phyloP scores from a whole-genome alignment of 1,140 invertebrate genomes.

The Drosophila quadrilineata region DNA sequence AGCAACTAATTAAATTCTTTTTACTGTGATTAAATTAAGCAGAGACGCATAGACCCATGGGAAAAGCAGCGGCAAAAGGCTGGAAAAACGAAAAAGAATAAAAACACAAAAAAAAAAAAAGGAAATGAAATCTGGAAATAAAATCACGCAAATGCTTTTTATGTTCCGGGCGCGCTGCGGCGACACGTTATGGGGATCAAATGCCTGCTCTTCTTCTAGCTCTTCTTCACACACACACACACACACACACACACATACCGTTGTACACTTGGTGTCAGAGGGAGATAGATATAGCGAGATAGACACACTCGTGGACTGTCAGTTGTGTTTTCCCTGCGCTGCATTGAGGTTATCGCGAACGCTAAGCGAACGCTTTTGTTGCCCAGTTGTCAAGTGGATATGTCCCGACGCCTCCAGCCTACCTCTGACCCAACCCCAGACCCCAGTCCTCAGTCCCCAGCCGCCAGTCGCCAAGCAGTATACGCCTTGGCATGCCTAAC shows the following conservation, averaged over 20 bases:
- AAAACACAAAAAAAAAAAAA: too few species aligned
- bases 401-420: background rate
- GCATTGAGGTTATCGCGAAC: conserved; percentile 54
- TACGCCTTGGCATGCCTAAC: too few species aligned
- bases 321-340: background rate
- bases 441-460: too few species aligned
- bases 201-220: background rate
- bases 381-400: conserved; percentile 43
- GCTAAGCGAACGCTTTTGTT: conserved; percentile 34
- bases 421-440: too few species aligned
- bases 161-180: conserved; percentile 43
- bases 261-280: too few species aligned
- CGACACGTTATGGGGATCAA: conserved; percentile 25
- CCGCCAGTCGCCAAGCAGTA: too few species aligned
- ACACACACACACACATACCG: too few species aligned
- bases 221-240: background rate
- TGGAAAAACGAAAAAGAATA: too few species aligned
- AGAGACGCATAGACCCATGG: conserved; percentile 5
- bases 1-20: conserved; percentile 65
- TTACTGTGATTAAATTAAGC: conserved; percentile 65
- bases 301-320: too few species aligned
- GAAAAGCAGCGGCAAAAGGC: background rate
- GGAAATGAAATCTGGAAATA: conserved; percentile 52
- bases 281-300: too few species aligned
- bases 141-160: conserved; percentile 71